Conservation (phyloP, 2,113 vertebrate species). For the Scopus umbretta region DNA sequence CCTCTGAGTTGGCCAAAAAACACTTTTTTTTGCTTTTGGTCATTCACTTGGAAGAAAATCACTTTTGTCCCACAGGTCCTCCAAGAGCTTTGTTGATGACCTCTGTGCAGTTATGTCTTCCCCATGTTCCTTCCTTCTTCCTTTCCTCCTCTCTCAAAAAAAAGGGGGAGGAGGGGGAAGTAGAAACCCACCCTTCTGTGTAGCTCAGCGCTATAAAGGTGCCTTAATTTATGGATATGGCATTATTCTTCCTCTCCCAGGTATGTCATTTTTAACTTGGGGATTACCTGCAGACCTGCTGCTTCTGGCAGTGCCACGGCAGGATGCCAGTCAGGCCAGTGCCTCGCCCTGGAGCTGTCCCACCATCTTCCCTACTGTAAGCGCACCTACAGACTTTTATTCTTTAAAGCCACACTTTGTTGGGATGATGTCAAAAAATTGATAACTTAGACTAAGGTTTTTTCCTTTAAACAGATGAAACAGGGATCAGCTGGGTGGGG, state of each 20-base stretch:
- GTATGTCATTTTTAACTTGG: not conserved
- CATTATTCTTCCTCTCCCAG: not conserved
- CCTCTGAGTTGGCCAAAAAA: not conserved
- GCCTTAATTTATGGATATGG: not conserved
- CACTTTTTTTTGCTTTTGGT: not conserved
- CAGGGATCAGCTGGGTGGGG: not conserved
- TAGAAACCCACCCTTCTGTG: not conserved
- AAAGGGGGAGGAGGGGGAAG: not conserved
- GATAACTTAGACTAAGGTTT: not conserved
- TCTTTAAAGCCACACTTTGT: not conserved
- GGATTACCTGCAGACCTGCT: not conserved
- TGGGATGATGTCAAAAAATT: not conserved
- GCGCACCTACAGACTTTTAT: not conserved
- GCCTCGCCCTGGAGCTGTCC: rapidly evolving
- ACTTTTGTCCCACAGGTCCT: not conserved
- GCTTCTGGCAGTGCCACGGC: not conserved
- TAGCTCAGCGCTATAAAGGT: not conserved
- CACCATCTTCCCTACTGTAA: not conserved
- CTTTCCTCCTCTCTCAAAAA: not conserved
- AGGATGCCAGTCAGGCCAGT: not conserved
- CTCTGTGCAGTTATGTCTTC: not conserved
- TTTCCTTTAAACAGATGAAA: not conserved
- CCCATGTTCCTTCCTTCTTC: not conserved
- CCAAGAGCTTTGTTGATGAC: not conserved
- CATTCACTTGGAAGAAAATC: not conserved